Percentiles rank a stretch among this genome's conserved stretches.
Conservation (phyloP, 2,113 vertebrate genomes). For the Helogale parvula region DNA sequence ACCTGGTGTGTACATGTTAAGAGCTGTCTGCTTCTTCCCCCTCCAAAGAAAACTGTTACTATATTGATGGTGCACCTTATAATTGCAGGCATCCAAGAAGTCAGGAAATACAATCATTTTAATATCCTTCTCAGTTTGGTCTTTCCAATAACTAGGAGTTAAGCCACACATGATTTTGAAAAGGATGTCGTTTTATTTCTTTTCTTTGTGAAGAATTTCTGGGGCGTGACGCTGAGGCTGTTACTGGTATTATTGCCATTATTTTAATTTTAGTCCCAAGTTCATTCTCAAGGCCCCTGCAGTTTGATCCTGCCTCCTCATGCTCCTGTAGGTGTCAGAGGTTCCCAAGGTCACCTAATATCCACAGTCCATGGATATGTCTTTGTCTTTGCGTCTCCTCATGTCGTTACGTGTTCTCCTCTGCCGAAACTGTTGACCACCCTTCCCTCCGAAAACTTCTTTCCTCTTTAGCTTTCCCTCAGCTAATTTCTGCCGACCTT, state of each 20-base stretch:
- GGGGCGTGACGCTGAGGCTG: accelerated
- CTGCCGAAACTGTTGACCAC: not conserved
- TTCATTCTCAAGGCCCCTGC: not conserved
- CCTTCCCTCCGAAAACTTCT: not conserved
- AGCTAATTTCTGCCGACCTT: not conserved
- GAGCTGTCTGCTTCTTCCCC: not conserved
- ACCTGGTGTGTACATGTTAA: not conserved
- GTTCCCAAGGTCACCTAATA: not conserved
- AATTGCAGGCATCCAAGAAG: not conserved
- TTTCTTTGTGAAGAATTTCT: not conserved
- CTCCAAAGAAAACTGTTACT: not conserved
- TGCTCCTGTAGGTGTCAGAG: not conserved
- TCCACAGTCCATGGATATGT: not conserved
- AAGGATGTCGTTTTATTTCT: not conserved
- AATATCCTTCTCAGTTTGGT: not conserved
- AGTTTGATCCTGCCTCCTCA: not conserved
- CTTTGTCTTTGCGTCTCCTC: not conserved
- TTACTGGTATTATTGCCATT: not conserved
- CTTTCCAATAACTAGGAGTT: not conserved
- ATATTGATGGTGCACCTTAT: not conserved
- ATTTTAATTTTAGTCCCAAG: not conserved
- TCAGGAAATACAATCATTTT: not conserved
- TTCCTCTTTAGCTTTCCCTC: not conserved
- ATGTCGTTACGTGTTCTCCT: not conserved
- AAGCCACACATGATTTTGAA: not conserved